Evolutionary conservation across 2,888 invertebrate species (phyloP), one percentile per base, ranked within the genome.

Genomic region (Macrophya alboannulata): DNA sequence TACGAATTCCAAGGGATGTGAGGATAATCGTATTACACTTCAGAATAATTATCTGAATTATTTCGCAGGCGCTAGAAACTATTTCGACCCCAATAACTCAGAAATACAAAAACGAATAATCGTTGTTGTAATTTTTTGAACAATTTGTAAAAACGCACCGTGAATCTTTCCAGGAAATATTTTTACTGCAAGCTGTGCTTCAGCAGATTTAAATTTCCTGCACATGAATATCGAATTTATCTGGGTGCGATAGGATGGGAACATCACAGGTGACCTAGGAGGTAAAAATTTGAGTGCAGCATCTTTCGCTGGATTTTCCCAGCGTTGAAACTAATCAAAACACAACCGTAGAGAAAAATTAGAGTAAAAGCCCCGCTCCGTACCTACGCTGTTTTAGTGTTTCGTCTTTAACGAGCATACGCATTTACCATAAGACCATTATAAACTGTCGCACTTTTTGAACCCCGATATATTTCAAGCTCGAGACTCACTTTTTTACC

Each of bases 361-460:
- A 17, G 37, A 37, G 37, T 4, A 15, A 4, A 68, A 37, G 15
- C 25, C n/a, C 43, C 45, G 21, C 21, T 25, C n/a, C n/a, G 43
- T n/a, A 0, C n/a, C n/a, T 10, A 21, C 15, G 25, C 17, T n/a
- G 17, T 12, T 45, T 55, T 17, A 55, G 55, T 55, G n/a, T 55
- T 55, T 55, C 55, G 37, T 43, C 10, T 45, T 74, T 45, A 45
- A 43, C 74, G 74, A 74, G 43, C n/a, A 74, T 45, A 45, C 6
- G 25, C 10, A 62, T 71, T 55, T 55, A 77, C 76, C 77, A 55
- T 51, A 31, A 55, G 37, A 77, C 77, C 51, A 77, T 55, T 55
- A 55, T 55, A 77, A 77, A 77, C 77, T 55, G 43, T 81, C 81
- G 51, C 77, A 81, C 62, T 81, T 81, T 81, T 81, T 81, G 62